Conservation (phyloP, 2,797 vertebrate genomes). For the Mus caroli region DNA sequence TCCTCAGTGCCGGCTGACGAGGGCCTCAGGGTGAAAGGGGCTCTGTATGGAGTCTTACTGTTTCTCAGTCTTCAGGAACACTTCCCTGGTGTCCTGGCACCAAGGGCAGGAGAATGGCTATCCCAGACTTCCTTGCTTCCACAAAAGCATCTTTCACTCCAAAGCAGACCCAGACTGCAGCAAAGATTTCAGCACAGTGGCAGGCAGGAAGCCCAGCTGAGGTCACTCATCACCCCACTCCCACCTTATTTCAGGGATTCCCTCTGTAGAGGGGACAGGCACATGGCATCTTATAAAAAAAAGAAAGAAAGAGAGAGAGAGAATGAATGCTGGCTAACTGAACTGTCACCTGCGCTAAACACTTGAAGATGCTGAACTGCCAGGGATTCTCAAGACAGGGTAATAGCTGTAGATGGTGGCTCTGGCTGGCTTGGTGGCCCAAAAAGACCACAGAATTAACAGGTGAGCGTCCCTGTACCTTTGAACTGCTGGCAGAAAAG, state of each 20-base stretch:
- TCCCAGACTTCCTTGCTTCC: background rate
- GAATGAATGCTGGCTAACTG: background rate
- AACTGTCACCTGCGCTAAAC: background rate
- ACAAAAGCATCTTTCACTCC: constrained; percentile 82
- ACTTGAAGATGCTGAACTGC: background rate
- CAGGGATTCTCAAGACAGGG: background rate
- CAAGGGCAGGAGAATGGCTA: constrained; percentile 10
- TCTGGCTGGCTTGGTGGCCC: background rate
- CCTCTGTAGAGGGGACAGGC: background rate
- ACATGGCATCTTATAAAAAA: accelerated
- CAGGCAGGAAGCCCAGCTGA: constrained; percentile 49
- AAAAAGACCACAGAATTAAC: background rate
- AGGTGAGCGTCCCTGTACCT: background rate
- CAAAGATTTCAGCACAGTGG: constrained; percentile 17
- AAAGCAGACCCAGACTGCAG: background rate
- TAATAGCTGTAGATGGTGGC: accelerated
- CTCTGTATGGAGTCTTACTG: constrained; percentile 66
- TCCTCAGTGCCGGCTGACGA: constrained; percentile 39
- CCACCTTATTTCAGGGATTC: background rate
- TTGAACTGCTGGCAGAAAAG: background rate
- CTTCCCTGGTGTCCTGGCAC: constrained; percentile 19
- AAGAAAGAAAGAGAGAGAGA: no score
- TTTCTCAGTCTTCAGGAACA: constrained; percentile 51
- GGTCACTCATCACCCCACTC: background rate
- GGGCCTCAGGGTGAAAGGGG: constrained; percentile 62